Percentiles rank a stretch among this genome's conserved stretches.
These are phyloP conservation scores for Parasteatoda lunata DNA, from an alignment of 2,888 invertebrate species.

Conservation along the genomic window DNA sequence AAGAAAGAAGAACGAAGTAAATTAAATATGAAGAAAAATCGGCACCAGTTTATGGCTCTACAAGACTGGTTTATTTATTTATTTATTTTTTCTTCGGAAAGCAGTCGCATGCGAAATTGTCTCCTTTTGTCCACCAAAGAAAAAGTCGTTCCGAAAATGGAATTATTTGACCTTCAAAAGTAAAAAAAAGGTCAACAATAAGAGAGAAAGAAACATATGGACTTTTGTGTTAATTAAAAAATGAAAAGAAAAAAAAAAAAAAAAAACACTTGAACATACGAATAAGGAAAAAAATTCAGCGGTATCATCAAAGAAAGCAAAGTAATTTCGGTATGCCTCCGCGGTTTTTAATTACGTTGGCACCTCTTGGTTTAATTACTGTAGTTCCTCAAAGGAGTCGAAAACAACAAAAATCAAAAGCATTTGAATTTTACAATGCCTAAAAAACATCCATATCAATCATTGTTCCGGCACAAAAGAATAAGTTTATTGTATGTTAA, in stretches of 20 bases:
- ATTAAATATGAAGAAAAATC: slow-evolving; percentile 25
- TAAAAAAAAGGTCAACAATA: slow-evolving; percentile 15
- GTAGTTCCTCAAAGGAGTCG: neutral
- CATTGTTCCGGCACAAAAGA: no score
- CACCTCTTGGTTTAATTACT: neutral
- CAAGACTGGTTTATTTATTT: slow-evolving; percentile 13
- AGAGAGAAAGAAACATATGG: slow-evolving; percentile 2
- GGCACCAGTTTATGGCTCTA: slow-evolving; percentile 28
- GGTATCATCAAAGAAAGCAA: slow-evolving; percentile 37
- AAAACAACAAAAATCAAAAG: neutral
- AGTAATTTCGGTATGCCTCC: slow-evolving; percentile 27
- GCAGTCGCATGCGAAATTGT: slow-evolving; percentile 11
- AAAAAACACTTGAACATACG: neutral
- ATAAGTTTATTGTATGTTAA: no score
- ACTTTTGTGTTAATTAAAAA: slow-evolving; percentile 11
- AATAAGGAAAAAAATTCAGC: neutral
- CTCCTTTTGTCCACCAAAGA: slow-evolving; percentile 14
- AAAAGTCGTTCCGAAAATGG: neutral
- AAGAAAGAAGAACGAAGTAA: slow-evolving; percentile 14
- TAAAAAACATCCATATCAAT: no score
- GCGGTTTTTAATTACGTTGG: neutral
- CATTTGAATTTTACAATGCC: neutral
- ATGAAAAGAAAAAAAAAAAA: neutral
- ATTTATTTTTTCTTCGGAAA: neutral
- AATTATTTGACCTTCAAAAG: slow-evolving; percentile 23